Percentiles rank a stretch among this genome's conserved stretches.
Conservation (phyloP, 2,888 invertebrate species). For the Drosophila anceps region DNA sequence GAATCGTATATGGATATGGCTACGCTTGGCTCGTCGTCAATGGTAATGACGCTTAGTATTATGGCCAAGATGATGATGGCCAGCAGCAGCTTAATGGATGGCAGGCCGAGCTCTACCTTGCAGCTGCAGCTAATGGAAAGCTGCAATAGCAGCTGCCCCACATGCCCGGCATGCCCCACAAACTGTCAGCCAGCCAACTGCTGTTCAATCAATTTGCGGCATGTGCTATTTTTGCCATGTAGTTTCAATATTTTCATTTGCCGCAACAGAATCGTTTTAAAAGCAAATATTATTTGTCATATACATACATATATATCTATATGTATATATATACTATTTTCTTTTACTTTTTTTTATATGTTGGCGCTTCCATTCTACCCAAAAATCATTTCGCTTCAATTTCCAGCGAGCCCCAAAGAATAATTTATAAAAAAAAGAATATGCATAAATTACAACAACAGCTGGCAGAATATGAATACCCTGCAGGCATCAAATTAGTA, state of each 20-base stretch:
- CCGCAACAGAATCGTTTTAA: slow-evolving; percentile 31
- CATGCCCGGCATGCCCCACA: neutral
- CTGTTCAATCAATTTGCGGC: slow-evolving; percentile 38
- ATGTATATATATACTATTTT: slow-evolving; percentile 14
- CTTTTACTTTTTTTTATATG: slow-evolving; percentile 34
- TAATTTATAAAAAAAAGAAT: slow-evolving; percentile 48
- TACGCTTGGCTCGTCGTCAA: slow-evolving; percentile 55
- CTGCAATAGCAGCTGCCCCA: neutral
- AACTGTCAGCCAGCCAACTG: neutral
- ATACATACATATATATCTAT: neutral
- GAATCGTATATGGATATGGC: slow-evolving; percentile 37
- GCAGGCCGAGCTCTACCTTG: slow-evolving; percentile 36
- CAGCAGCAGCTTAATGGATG: slow-evolving; percentile 48
- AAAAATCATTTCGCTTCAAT: slow-evolving; percentile 69
- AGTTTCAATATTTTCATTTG: slow-evolving; percentile 41
- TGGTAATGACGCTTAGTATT: slow-evolving; percentile 72
- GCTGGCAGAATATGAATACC: slow-evolving; percentile 45
- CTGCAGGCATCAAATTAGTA: slow-evolving; percentile 15
- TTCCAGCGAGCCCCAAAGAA: slow-evolving; percentile 42
- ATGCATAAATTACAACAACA: slow-evolving; percentile 76
- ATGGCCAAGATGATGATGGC: slow-evolving; percentile 69
- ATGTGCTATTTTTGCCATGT: slow-evolving; percentile 28
- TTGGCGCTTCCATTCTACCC: slow-evolving; percentile 41
- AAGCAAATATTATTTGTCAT: slow-evolving; percentile 46
- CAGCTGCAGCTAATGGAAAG: slow-evolving; percentile 49